Evolutionary conservation across 1,140 invertebrate species (phyloP).

Genomic region (Stegodyphus mimosarum): DNA sequence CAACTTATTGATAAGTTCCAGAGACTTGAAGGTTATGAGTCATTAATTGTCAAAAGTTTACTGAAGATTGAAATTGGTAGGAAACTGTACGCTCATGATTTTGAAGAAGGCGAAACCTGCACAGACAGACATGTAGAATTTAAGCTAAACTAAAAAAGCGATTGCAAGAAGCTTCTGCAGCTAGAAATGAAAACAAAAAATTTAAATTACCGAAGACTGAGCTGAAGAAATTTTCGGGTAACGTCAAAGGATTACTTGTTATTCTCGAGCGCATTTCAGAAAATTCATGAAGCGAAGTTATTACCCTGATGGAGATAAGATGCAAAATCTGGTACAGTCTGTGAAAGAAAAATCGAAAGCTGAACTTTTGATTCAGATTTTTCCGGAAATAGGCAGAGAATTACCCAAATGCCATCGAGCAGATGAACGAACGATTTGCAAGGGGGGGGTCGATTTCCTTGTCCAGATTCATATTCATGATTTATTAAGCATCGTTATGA

Average conservation of each 20-base stretch:
- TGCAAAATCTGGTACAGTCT: neutral
- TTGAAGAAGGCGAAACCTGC: neutral
- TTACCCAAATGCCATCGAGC: neutral
- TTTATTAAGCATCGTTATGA: neutral
- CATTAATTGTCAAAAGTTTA: neutral
- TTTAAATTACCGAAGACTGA: neutral
- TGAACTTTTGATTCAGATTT: neutral
- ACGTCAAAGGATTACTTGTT: neutral
- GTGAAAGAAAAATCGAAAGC: neutral
- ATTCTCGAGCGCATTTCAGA: neutral
- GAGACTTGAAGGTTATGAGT: neutral
- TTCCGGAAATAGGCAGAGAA: neutral
- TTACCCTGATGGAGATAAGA: slow-evolving; percentile 3
- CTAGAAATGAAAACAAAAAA: neutral
- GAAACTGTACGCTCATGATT: neutral
- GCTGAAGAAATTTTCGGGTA: neutral
- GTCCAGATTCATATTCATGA: neutral
- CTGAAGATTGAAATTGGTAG: neutral
- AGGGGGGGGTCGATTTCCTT: neutral
- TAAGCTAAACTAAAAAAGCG: neutral
- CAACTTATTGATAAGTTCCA: neutral
- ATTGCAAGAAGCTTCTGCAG: neutral
- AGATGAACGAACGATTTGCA: neutral
- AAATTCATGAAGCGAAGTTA: neutral
- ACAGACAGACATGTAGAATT: neutral